phyloP scores from a whole-genome alignment of 2,797 vertebrate genomes.

The Tapirus indicus region DNA sequence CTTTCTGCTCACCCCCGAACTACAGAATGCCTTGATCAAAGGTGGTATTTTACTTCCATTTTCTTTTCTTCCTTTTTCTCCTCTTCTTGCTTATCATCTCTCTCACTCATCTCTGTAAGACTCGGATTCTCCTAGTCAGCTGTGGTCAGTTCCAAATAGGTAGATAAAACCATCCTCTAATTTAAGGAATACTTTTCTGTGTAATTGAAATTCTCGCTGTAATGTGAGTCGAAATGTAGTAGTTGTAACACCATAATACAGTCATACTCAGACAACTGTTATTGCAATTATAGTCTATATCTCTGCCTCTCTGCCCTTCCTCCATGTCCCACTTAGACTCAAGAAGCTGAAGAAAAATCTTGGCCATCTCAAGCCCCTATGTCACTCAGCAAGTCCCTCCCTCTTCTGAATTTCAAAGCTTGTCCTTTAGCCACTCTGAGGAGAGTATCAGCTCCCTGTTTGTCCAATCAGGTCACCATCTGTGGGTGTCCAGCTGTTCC shows the following conservation, averaged over 20 bases:
- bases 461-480: neutral
- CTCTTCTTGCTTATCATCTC: neutral
- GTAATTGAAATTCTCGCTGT: neutral
- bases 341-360: neutral
- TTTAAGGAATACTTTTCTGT: neutral
- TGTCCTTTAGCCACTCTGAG: neutral
- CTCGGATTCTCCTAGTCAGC: neutral
- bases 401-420: neutral
- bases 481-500: neutral
- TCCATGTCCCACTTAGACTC: neutral
- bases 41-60: neutral
- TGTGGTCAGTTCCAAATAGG: neutral
- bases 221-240: neutral
- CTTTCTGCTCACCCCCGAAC: neutral
- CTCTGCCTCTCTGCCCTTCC: neutral
- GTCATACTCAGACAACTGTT: neutral
- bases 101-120: neutral
- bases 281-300: neutral
- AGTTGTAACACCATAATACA: neutral
- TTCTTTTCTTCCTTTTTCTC: neutral
- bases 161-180: neutral
- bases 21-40: neutral
- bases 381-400: neutral
- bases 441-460: neutral
- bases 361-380: neutral